phyloP scores from a whole-genome alignment of 2,888 invertebrate genomes.

The Acanthosepion esculentum region DNA sequence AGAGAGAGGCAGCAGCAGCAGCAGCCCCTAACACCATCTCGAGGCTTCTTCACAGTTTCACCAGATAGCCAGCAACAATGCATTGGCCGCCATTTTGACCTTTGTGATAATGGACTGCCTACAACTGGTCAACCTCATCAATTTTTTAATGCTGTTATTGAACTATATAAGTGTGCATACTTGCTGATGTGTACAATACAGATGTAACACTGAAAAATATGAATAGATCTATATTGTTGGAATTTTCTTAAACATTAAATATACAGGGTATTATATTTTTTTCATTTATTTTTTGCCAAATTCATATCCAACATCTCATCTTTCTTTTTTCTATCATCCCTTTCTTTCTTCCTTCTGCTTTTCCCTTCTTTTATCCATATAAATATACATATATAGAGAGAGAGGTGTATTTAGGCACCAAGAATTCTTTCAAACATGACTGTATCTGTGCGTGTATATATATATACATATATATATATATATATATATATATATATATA shows the following conservation, averaged over 20 bases:
- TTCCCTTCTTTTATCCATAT: background rate
- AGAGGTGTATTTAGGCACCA: too few relatives aligned
- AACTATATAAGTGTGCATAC: background rate
- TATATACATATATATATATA: background rate
- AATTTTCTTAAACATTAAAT: background rate
- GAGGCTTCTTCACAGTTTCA: background rate
- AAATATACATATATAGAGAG: background rate
- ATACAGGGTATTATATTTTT: background rate
- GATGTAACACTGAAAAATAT: background rate
- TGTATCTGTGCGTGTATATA: background rate
- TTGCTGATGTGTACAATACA: background rate
- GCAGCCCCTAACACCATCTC: slow-evolving; percentile 33
- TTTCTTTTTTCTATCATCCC: background rate
- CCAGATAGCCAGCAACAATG: background rate
- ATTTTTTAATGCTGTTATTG: slow-evolving; percentile 7
- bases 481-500: background rate
- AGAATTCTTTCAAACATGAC: too few relatives aligned
- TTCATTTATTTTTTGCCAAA: background rate
- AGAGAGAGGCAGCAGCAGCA: background rate
- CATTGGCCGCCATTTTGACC: slow-evolving; percentile 33
- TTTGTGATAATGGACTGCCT: slow-evolving; percentile 14
- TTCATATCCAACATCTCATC: background rate
- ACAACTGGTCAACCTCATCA: slow-evolving; percentile 21
- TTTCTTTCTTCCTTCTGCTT: background rate
- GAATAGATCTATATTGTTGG: background rate